Evolutionary conservation across 2,797 vertebrate species (phyloP), one percentile per base, ranked within the genome.

Genomic region (Lepilemur septentrionalis): DNA sequence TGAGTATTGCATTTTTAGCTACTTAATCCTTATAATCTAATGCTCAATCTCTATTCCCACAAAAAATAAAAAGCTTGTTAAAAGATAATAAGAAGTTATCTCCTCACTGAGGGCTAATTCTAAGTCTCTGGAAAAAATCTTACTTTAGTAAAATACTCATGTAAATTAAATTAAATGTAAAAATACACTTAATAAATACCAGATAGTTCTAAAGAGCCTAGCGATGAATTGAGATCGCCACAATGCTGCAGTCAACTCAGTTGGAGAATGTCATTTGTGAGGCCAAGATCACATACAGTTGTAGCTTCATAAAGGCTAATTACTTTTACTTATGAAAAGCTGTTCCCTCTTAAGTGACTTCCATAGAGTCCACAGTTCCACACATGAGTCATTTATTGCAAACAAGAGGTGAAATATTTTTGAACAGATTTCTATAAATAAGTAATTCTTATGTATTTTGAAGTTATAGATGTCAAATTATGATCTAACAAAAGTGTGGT

Each of bases 61-160:
- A 92, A 94, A 97, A 96, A 96, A 91, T 90, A 88, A 96, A 96
- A 97, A 76, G 46, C 94, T 96, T 97, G 83, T 97, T 97, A 97
- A 95, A 94, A 96, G n/a, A 69, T 94, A 94, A 95, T 96, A 95
- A 96, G 67, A 89, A 57, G 41, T 90, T 97, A 94, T 94, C 55
- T 95, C 28, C 23, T 95, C 50, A 67, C 32, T 59, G 80, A 94
- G 78, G 43, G 50, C 43, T 95, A 95, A 93, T 96, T 97, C 82
- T 84, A 7, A 48, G 48, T 91, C 52, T 79, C 43, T 89, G 35
- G 32, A 28, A 61, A 69, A 52, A 50, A 85, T 57, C 13, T 84
- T 83, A 91, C 13, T 87, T 30, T 38, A 87, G 30, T 89, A 61
- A 95, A 97, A 95, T 87, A 88, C 5, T 91, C 72, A 69, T 57